These are phyloP conservation scores for Cepaea nemoralis DNA, from an alignment of 1,140 invertebrate genomes.

Conservation along the genomic window DNA sequence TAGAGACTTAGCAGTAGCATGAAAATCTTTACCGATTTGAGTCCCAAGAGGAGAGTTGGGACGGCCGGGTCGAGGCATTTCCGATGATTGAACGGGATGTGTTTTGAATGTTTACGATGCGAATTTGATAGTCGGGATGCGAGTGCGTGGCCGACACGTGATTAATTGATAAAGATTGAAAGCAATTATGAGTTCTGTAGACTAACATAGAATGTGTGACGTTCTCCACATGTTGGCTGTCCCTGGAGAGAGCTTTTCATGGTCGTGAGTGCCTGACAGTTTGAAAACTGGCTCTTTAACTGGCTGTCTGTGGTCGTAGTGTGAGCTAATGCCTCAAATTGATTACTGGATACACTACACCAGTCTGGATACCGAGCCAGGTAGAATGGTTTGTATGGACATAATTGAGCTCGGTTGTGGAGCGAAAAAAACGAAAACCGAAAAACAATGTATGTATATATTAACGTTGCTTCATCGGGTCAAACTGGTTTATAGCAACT, in stretches of 20 bases:
- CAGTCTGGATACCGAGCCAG: too few relatives aligned
- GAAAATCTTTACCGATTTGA: conserved; percentile 34
- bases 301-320: not conserved
- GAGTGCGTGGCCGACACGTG: conserved; percentile 6
- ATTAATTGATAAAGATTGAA: conserved; percentile 28
- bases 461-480: too few relatives aligned
- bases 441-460: too few relatives aligned
- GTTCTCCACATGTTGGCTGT: conserved; percentile 15
- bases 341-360: not conserved
- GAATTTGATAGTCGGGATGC: conserved; percentile 30
- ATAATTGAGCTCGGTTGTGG: too few relatives aligned
- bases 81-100: conserved; percentile 32
- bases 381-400: too few relatives aligned
- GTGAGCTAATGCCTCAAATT: not conserved
- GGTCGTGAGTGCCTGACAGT: not conserved
- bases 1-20: conserved; percentile 24
- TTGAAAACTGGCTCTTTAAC: not conserved
- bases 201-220: not conserved
- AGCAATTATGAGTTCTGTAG: conserved; percentile 17
- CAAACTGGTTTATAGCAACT: too few relatives aligned
- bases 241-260: conserved; percentile 9
- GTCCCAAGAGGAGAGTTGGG: not conserved
- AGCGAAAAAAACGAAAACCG: too few relatives aligned
- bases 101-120: conserved; percentile 35
- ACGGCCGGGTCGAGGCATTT: conserved; percentile 25